Evolutionary conservation across 35 echinoderm and acorn worm species (phyloP), one percentile per base, ranked within the genome.

Genomic region (Apostichopus parvimensis): DNA sequence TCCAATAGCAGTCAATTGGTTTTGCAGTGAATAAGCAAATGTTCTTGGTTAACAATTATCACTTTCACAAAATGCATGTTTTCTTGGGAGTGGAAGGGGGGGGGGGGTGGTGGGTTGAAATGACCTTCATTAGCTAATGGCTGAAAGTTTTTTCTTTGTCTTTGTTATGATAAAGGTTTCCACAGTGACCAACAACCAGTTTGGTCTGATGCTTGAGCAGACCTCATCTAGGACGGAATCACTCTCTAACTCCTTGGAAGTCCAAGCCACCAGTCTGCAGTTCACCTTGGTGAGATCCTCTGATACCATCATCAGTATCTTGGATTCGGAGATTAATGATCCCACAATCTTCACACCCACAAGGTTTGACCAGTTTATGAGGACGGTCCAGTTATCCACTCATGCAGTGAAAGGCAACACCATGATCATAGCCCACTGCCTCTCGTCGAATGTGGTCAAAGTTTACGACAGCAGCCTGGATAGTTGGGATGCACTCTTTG

Each of bases 381-480:
- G 89, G 8, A 91, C 89, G 14, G 89, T 91, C 22, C 89, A 91
- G 14, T 56, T 91, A 5, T 91, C 89, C 0, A 57, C 17, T 7
- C 89, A 91, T 25, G n/a, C 59, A 8, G 76, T 91, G 15, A 91
- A 79, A 54, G 89, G 54, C 7, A 77, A 79, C 45, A n/a, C 52
- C 5, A 15, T 79, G 53, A 79, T 91, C 56, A 17, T 91, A 15
- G 89, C 89, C 59, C 89, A 79, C 61, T 78, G 70, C 23, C 77
- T 79, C 26, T 79, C 53, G 0, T 91, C 89, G 8, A 91, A 91
- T 34, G 76, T 91, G 17, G 53, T 91, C 54, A 91, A 91, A 59
- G 89, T 91, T 20, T 91, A 91, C 18, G 89, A 91, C 77, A 59
- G 72, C 56, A 91, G 89, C 53, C 71, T 91, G 45, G 45, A 91